These are phyloP conservation scores for Cinclus cinclus DNA, from an alignment of 2,113 vertebrate genomes.

Conservation along the genomic window DNA sequence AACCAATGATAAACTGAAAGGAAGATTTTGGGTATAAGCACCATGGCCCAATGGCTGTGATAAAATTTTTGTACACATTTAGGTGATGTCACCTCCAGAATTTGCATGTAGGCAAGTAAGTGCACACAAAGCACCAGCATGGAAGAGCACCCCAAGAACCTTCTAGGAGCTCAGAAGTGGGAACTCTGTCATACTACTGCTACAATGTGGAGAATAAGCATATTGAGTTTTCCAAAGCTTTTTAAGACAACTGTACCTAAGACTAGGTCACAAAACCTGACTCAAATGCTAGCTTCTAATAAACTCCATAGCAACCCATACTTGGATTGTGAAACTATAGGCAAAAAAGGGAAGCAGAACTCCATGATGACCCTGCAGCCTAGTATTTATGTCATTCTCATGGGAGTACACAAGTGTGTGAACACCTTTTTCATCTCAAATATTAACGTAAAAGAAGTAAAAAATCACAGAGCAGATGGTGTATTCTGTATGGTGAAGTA, in stretches of 20 bases:
- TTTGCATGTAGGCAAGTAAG: not conserved
- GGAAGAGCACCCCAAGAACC: not conserved
- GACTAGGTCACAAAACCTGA: not conserved
- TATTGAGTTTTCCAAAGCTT: not conserved
- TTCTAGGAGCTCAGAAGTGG: not conserved
- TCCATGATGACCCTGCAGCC: not conserved
- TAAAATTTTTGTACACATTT: not conserved
- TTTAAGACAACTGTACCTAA: not conserved
- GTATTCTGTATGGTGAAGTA: not conserved
- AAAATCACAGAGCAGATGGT: not conserved
- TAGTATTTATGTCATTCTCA: not conserved
- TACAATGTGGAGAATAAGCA: not conserved
- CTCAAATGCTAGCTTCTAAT: not conserved
- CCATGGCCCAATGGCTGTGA: rapidly evolving
- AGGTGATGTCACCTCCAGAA: not conserved
- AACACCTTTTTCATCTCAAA: not conserved
- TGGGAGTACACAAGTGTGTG: not conserved
- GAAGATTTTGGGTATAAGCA: rapidly evolving
- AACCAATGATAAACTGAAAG: not conserved
- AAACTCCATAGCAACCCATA: not conserved
- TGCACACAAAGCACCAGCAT: not conserved
- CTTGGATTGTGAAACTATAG: not conserved
- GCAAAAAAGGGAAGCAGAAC: not conserved
- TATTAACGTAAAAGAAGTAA: not conserved
- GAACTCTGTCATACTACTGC: not conserved